Conservation (phyloP, 2,797 vertebrate genomes). For the Gymnoscopelus braueri region DNA sequence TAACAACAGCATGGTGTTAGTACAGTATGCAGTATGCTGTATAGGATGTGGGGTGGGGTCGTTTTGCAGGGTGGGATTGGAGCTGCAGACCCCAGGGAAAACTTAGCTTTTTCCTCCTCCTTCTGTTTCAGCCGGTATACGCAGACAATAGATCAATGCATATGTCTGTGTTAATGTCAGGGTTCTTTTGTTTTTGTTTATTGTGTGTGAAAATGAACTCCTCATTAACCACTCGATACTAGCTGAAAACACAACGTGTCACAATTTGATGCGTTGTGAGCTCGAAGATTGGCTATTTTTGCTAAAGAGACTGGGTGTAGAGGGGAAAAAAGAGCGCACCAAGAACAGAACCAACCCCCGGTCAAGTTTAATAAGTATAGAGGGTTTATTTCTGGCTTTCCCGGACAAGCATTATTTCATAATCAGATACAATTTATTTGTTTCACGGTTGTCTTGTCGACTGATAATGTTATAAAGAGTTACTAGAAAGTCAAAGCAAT, state of each 20-base stretch:
- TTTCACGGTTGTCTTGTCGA: too few species aligned
- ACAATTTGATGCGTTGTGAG: too few species aligned
- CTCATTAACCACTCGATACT: not conserved
- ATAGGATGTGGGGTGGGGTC: constrained; percentile 44
- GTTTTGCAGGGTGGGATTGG: constrained; percentile 36
- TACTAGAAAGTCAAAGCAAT: too few species aligned
- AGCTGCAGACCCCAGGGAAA: constrained; percentile 45
- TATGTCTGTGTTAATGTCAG: constrained; percentile 1
- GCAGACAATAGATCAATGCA: constrained; percentile 9
- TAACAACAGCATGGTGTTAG: not conserved
- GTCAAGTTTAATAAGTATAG: too few species aligned
- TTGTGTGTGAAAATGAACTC: constrained; percentile 1
- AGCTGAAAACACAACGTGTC: too few species aligned
- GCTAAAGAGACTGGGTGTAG: not conserved
- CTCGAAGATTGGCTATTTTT: not conserved
- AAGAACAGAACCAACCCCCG: too few species aligned
- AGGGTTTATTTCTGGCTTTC: too few species aligned
- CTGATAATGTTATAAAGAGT: too few species aligned
- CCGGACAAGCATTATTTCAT: too few species aligned
- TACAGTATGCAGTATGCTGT: constrained; percentile 9
- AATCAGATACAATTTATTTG: too few species aligned
- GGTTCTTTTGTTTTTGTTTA: not conserved
- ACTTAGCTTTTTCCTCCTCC: constrained; percentile 14
- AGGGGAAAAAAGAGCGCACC: constrained; percentile 9
- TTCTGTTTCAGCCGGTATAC: constrained; percentile 24